Conservation (phyloP, 2,797 vertebrate genomes). For the Pseudochaenichthys georgianus region DNA sequence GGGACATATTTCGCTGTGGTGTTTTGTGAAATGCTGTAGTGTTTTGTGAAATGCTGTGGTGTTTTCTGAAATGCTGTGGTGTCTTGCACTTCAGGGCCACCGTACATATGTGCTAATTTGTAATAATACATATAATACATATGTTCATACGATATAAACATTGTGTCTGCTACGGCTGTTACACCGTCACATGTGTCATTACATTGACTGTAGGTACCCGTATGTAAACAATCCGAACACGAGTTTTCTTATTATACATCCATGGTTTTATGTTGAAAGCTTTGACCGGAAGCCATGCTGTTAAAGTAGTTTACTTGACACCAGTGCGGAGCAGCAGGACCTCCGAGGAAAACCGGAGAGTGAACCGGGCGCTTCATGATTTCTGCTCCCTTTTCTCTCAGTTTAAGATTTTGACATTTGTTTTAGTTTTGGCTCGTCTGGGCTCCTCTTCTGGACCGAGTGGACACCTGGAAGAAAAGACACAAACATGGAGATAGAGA, state of each 20-base stretch:
- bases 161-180: too few species aligned
- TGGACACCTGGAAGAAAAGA: not conserved
- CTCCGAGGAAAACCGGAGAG: constrained; percentile 17
- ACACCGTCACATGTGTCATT: too few species aligned
- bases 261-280: constrained; percentile 54
- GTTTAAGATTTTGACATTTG: not conserved
- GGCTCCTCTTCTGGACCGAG: not conserved
- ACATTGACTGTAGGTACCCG: too few species aligned
- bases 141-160: too few species aligned
- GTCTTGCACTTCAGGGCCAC: too few species aligned
- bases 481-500: constrained; percentile 84
- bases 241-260: not conserved
- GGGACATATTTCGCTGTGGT: too few species aligned
- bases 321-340: not conserved
- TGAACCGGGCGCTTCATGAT: not conserved
- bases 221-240: too few species aligned
- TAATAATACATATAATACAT: too few species aligned
- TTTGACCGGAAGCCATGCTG: accelerated
- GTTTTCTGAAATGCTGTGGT: too few species aligned
- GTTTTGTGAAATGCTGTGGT: too few species aligned
- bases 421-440: not conserved
- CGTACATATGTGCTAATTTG: too few species aligned
- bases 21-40: too few species aligned
- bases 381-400: not conserved
- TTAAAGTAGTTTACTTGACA: accelerated